phyloP scores from a whole-genome alignment of 2,888 invertebrate genomes.

The Diabrotica balteata region DNA sequence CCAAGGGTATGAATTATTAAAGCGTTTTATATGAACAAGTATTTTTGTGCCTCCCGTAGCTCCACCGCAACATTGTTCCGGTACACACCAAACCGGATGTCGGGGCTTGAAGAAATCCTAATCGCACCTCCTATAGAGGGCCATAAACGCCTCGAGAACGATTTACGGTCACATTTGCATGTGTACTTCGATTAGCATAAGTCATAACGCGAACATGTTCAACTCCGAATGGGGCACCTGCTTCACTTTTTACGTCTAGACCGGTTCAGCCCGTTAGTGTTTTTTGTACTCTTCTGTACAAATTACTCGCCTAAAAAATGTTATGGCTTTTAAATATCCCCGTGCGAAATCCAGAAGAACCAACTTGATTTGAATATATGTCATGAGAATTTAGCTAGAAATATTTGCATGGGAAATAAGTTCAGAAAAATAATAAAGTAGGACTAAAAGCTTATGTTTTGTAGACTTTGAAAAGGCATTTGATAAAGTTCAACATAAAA shows the following conservation, averaged over 20 bases:
- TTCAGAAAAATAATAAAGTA: too few relatives aligned
- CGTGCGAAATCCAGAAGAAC: too few relatives aligned
- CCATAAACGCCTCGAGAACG: constrained; percentile 39
- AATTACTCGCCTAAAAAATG: too few relatives aligned
- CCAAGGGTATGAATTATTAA: too few relatives aligned
- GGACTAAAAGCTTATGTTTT: too few relatives aligned
- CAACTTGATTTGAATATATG: too few relatives aligned
- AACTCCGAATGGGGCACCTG: constrained; percentile 30
- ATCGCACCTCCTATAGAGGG: constrained; percentile 36
- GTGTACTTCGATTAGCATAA: constrained; percentile 40
- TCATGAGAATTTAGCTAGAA: too few relatives aligned
- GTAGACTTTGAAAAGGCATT: too few relatives aligned
- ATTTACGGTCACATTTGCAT: constrained; percentile 43
- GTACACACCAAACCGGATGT: constrained; percentile 31
- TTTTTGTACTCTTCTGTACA: too few relatives aligned
- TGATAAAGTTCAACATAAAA: too few relatives aligned
- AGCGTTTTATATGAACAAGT: background rate
- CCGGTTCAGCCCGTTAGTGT: background rate
- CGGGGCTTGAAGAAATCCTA: constrained; percentile 38
- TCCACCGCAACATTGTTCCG: constrained; percentile 20
- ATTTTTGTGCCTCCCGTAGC: background rate
- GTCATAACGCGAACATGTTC: constrained; percentile 40
- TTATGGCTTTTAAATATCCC: too few relatives aligned
- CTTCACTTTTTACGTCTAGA: constrained; percentile 11
- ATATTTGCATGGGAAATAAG: too few relatives aligned